Evolutionary conservation across 2,113 vertebrate species (phyloP).

Genomic region (Phoenicopterus ruber): DNA sequence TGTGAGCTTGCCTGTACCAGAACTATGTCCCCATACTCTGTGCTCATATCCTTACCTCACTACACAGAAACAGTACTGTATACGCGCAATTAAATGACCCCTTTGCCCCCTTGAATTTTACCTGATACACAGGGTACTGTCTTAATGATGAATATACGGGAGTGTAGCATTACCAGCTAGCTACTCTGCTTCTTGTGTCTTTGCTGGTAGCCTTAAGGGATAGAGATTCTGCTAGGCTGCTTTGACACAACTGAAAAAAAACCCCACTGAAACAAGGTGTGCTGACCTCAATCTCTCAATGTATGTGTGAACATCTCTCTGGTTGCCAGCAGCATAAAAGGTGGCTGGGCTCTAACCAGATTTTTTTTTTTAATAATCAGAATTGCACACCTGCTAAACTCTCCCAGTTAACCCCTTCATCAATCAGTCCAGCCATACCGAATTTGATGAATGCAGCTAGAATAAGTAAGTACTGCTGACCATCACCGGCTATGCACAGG

Average conservation of each 20-base stretch:
- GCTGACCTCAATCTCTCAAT: background rate
- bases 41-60: background rate
- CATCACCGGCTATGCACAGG: background rate
- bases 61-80: background rate
- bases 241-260: background rate
- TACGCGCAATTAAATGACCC: background rate
- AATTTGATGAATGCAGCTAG: background rate
- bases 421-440: background rate
- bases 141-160: rapidly evolving
- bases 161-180: background rate
- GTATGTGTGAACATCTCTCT: background rate
- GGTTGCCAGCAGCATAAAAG: background rate
- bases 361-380: background rate
- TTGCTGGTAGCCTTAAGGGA: background rate
- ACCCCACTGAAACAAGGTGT: background rate
- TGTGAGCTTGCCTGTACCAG: background rate
- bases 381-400: background rate
- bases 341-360: background rate
- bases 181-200: background rate
- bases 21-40: background rate
- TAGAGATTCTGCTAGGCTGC: background rate
- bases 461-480: background rate
- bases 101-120: background rate
- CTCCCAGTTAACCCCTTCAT: background rate
- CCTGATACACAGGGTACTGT: background rate